Evolutionary conservation across 2,888 invertebrate species (phyloP), one percentile per base, ranked within the genome.

Genomic region (Lasioglossum oenotherae): DNA sequence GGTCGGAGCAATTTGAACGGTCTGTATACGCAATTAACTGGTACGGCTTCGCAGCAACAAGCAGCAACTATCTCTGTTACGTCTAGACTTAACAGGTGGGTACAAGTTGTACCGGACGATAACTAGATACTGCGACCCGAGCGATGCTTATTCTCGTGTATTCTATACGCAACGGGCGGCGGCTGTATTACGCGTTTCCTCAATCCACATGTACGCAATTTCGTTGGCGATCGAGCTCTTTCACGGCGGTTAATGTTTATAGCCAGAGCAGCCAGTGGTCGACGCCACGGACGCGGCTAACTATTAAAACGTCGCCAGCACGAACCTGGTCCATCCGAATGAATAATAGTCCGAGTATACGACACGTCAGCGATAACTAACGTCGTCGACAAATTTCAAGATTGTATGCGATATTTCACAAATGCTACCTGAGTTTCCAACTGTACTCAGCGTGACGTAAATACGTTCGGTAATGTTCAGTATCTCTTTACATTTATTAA

Each of bases 311-410:
- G 78, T 80, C 83, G 78, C 14, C 78, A 76, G 60, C 82, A 78
- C 77, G 81, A 74, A 44, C 73, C 73, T 31, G 41, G 57, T 38
- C 67, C n/a, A 57, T 53, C 81, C 85, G 78, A 87, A 90, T 89
- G 89, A 93, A 91, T 92, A 90, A 93, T 91, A 88, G 91, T 71
- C 86, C 85, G 78, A 73, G 87, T 87, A 88, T 85, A 88, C 88
- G 84, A 79, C 81, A 80, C 84, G 67, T 84, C 76, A 72, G 87
- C 89, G 82, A 90, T 92, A 89, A 88, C 87, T 91, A 91, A 88
- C 81, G 72, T 79, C 81, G 76, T 86, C 88, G 91, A 91, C 90
- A 92, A 92, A 92, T 92, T 89, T 88, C 81, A 88, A 88, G 89
- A 91, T 92, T 91, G 92, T 91, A 90, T 86, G 78, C 78, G 84